phyloP scores from a whole-genome alignment of 2,888 invertebrate species.

The Itoplectis maculator region DNA sequence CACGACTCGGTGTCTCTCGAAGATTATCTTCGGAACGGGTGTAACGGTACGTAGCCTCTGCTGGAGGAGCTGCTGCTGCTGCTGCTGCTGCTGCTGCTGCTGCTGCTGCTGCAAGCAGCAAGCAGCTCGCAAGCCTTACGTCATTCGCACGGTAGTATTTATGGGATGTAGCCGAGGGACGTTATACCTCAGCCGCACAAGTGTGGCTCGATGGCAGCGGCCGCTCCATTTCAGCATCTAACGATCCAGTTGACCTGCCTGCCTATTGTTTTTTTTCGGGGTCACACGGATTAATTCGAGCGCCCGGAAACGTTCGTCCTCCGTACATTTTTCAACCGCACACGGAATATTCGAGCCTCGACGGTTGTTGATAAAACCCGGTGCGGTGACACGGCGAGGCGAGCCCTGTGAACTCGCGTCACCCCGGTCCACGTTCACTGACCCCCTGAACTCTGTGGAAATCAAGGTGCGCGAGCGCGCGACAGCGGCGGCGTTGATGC shows the following conservation, averaged over 20 bases:
- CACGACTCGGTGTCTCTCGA: conserved; percentile 58
- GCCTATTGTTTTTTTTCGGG: conserved; percentile 30
- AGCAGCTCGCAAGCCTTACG: conserved; percentile 28
- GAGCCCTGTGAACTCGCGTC: conserved; percentile 44
- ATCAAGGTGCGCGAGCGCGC: background rate
- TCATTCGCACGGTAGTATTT: conserved; percentile 55
- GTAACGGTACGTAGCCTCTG: conserved; percentile 58
- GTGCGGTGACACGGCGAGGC: background rate
- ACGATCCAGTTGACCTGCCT: background rate
- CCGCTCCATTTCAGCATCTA: conserved; percentile 24
- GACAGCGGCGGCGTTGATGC: background rate
- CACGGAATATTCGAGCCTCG: background rate
- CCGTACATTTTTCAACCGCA: background rate
- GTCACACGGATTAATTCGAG: conserved; percentile 38
- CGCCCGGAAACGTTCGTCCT: background rate
- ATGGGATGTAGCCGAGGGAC: conserved; percentile 43
- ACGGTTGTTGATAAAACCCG: conserved; percentile 10
- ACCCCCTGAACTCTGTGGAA: conserved; percentile 61
- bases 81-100: conserved; percentile 21
- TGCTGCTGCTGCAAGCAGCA: conserved; percentile 17
- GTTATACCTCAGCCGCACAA: conserved; percentile 13
- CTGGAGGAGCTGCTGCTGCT: conserved; percentile 46
- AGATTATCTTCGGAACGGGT: conserved; percentile 65
- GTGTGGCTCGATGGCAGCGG: conserved; percentile 8
- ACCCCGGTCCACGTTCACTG: conserved; percentile 58